Conservation (phyloP, 1,140 invertebrate species). For the Contarinia nasturtii region DNA sequence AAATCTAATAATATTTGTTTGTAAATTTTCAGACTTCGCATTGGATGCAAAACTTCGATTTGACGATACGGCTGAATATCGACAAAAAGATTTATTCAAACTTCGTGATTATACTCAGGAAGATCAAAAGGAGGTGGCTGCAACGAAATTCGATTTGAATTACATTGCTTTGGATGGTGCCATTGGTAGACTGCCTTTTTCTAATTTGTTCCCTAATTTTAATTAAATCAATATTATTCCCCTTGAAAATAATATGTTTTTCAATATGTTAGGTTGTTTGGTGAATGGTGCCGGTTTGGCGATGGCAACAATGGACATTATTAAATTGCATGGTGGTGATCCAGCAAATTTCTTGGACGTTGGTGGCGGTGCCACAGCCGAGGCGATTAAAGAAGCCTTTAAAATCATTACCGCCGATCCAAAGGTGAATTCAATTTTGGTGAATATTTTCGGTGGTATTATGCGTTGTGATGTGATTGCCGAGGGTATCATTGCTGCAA, state of each 20-base stretch:
- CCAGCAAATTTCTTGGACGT: conserved; percentile 97
- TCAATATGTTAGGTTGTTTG: conserved; percentile 44
- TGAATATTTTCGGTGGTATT: conserved; percentile 73
- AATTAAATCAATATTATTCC: not conserved
- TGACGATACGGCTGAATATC: conserved; percentile 89
- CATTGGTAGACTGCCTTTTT: conserved; percentile 9
- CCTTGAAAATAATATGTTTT: not conserved
- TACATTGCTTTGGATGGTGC: conserved; percentile 90
- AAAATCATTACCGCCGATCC: conserved; percentile 79
- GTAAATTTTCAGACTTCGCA: conserved; percentile 65
- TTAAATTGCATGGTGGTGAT: conserved; percentile 83
- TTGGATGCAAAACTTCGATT: conserved; percentile 90
- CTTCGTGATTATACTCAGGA: conserved; percentile 81
- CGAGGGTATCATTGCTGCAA: conserved; percentile 82
- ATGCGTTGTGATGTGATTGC: conserved; percentile 94
- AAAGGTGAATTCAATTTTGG: conserved; percentile 47
- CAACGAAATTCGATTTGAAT: conserved; percentile 81
- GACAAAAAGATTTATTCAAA: conserved; percentile 80
- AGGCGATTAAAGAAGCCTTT: conserved; percentile 90
- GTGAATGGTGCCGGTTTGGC: conserved; percentile 94
- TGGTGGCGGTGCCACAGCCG: conserved; percentile 84
- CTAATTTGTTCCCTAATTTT: not conserved
- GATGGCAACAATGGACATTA: conserved; percentile 98
- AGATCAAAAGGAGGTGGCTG: conserved; percentile 84
- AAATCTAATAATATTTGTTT: not conserved